phyloP scores from a whole-genome alignment of 2,888 invertebrate species.

The Coenonympha arcania region DNA sequence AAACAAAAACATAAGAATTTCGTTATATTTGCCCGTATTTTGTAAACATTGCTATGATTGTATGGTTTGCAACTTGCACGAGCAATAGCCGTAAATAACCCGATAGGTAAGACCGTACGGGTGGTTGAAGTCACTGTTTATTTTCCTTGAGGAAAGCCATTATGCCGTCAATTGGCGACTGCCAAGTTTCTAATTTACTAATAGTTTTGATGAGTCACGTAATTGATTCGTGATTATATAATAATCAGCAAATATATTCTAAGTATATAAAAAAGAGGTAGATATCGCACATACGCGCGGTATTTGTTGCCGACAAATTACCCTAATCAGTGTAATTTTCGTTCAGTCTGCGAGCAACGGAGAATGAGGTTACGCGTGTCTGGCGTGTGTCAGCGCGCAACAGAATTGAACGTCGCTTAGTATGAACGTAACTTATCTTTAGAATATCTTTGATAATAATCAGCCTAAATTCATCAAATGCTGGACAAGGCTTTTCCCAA shows the following conservation, averaged over 20 bases:
- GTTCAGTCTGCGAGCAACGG: too few relatives aligned
- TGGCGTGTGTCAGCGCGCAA: too few relatives aligned
- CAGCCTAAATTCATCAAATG: background rate
- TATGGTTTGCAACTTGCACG: background rate
- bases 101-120: slow-evolving; percentile 2
- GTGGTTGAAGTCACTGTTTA: slow-evolving; percentile 13
- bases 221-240: background rate
- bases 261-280: too few relatives aligned
- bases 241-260: too few relatives aligned
- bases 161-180: slow-evolving; percentile 4
- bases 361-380: too few relatives aligned
- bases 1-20: background rate
- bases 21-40: background rate
- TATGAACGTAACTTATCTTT: too few relatives aligned
- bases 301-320: too few relatives aligned
- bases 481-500: too few relatives aligned
- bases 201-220: background rate
- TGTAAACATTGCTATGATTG: background rate
- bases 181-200: background rate
- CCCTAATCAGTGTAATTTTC: too few relatives aligned
- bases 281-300: too few relatives aligned
- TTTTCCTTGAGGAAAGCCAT: slow-evolving; percentile 22
- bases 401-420: too few relatives aligned
- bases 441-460: too few relatives aligned
- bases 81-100: slow-evolving; percentile 2